Conservation (phyloP, 2,113 vertebrate species). For the Hemiscyllium ocellatum region DNA sequence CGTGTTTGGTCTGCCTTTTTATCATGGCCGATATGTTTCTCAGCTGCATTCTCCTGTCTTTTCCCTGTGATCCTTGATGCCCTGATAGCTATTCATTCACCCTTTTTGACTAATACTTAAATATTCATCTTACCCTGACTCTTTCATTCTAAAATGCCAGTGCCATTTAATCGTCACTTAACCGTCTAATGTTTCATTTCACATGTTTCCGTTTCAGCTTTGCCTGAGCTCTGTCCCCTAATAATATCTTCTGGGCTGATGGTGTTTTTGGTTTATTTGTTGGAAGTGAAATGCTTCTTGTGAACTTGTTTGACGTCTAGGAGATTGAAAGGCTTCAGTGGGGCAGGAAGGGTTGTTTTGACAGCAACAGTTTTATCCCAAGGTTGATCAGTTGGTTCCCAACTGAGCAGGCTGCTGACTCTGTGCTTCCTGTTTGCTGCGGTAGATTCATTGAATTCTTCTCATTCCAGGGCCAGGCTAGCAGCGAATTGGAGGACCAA, state of each 20-base stretch:
- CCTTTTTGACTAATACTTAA: neutral
- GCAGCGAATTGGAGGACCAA: neutral
- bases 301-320: neutral
- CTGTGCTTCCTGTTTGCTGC: neutral
- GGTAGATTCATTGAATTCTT: neutral
- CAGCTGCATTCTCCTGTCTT: neutral
- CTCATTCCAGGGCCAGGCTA: constrained; percentile 24
- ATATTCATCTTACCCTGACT: neutral
- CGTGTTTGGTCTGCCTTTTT: too few species aligned
- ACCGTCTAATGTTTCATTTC: neutral
- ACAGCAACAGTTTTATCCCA: neutral
- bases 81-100: neutral
- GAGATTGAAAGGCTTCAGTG: neutral
- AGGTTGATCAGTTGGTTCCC: too few species aligned
- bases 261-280: neutral
- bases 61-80: neutral
- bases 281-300: neutral
- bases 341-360: neutral
- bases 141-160: neutral
- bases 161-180: neutral
- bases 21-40: too few species aligned
- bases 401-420: neutral
- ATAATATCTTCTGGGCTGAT: neutral
- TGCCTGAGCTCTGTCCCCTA: neutral
- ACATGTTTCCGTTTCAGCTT: neutral